These are phyloP conservation scores for Portunus trituberculatus DNA, from an alignment of 1,140 invertebrate genomes.

Conservation along the genomic window DNA sequence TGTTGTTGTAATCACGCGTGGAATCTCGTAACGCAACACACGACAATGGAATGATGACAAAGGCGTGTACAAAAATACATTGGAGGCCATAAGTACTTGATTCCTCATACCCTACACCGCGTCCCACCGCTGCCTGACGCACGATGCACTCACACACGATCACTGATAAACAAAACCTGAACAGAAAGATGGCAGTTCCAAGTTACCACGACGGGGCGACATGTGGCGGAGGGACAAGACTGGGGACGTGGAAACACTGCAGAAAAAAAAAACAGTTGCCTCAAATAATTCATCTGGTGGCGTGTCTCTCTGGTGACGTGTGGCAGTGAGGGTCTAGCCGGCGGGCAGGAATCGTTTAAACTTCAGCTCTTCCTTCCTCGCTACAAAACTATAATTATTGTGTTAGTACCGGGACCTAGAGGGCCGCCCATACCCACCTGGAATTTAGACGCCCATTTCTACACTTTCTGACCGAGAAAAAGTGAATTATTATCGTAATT, in stretches of 20 bases:
- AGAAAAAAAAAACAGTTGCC: not conserved
- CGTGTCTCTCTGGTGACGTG: not conserved
- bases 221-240: not conserved
- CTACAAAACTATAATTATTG: conserved; percentile 75
- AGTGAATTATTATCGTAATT: conserved; percentile 68
- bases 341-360: conserved; percentile 73
- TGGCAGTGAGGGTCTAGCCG: conserved; percentile 40
- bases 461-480: conserved; percentile 74
- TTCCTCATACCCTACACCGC: conserved; percentile 18
- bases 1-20: not conserved
- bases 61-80: conserved; percentile 51
- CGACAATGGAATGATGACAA: not conserved
- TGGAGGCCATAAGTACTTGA: conserved; percentile 55
- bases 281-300: not conserved
- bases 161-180: not conserved
- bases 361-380: conserved; percentile 70
- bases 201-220: not conserved
- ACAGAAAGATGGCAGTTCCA: too few relatives aligned
- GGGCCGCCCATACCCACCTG: conserved; percentile 73
- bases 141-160: conserved; percentile 14
- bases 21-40: not conserved
- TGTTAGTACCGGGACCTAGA: conserved; percentile 73
- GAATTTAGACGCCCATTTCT: conserved; percentile 75
- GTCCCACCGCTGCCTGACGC: conserved; percentile 43
- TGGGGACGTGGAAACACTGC: not conserved